Evolutionary conservation across 2,888 invertebrate species (phyloP).

Genomic region (Orgyia antiqua): DNA sequence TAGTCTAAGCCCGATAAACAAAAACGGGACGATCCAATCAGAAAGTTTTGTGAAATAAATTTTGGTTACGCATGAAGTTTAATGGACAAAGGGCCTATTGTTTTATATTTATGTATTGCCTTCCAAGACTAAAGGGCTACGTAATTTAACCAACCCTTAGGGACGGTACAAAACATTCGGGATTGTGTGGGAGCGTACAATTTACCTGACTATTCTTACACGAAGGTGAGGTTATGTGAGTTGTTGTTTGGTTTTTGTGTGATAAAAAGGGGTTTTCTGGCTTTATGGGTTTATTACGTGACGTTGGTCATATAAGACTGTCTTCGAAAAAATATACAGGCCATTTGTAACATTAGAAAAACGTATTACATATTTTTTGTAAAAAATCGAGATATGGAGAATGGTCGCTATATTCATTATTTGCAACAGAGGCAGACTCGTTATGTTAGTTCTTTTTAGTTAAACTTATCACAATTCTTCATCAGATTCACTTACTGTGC

Average conservation of each 20-base stretch:
- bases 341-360: too few relatives aligned
- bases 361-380: too few relatives aligned
- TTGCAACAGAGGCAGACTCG: too few relatives aligned
- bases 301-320: too few relatives aligned
- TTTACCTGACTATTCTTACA: slow-evolving; percentile 36
- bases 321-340: too few relatives aligned
- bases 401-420: too few relatives aligned
- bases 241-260: neutral
- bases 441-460: too few relatives aligned
- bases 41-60: slow-evolving; percentile 38
- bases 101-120: slow-evolving; percentile 52
- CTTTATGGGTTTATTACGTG: too few relatives aligned
- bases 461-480: too few relatives aligned
- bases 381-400: too few relatives aligned
- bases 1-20: slow-evolving; percentile 24
- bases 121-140: slow-evolving; percentile 42
- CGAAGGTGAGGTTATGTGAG: slow-evolving; percentile 12
- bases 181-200: slow-evolving; percentile 23
- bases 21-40: slow-evolving; percentile 34
- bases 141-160: slow-evolving; percentile 43
- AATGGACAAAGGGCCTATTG: slow-evolving; percentile 46
- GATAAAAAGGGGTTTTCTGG: neutral
- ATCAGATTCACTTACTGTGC: too few relatives aligned
- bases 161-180: slow-evolving; percentile 32
- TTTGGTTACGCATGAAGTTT: slow-evolving; percentile 43